phyloP scores from a whole-genome alignment of 2,888 invertebrate species.

The Drosophila borealis region DNA sequence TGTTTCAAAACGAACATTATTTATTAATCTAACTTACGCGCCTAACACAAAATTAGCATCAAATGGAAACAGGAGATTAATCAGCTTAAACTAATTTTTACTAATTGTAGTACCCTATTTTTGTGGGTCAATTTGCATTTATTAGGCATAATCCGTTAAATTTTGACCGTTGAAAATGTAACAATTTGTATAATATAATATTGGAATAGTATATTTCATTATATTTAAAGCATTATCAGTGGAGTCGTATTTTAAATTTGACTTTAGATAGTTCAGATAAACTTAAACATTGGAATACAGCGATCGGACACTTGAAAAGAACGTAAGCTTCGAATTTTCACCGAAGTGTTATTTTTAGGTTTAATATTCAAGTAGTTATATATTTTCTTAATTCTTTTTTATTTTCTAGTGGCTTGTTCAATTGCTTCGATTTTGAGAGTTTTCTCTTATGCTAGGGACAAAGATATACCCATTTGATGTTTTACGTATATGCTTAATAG shows the following conservation, averaged over 20 bases:
- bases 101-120: not conserved
- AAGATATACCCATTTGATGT: slow-evolving; percentile 13
- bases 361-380: slow-evolving; percentile 1
- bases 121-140: not conserved
- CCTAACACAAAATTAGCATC: slow-evolving; percentile 18
- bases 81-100: not conserved
- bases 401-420: slow-evolving; percentile 43
- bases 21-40: slow-evolving; percentile 28
- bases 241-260: not conserved
- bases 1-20: slow-evolving; percentile 37
- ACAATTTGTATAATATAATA: not conserved
- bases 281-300: too few relatives aligned
- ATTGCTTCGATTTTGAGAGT: slow-evolving; percentile 28
- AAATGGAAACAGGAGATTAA: not conserved
- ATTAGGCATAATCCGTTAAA: not conserved
- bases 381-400: slow-evolving; percentile 11
- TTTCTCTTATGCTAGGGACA: slow-evolving; percentile 46
- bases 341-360: slow-evolving; percentile 17
- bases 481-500: slow-evolving; percentile 49
- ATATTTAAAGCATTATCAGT: not conserved
- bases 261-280: not conserved
- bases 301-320: slow-evolving; percentile 11
- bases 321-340: slow-evolving; percentile 28
- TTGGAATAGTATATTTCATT: not conserved
- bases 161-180: not conserved